phyloP scores from a whole-genome alignment of 64 coral and sea anemone genomes.

The Pachyseris speciosa region DNA sequence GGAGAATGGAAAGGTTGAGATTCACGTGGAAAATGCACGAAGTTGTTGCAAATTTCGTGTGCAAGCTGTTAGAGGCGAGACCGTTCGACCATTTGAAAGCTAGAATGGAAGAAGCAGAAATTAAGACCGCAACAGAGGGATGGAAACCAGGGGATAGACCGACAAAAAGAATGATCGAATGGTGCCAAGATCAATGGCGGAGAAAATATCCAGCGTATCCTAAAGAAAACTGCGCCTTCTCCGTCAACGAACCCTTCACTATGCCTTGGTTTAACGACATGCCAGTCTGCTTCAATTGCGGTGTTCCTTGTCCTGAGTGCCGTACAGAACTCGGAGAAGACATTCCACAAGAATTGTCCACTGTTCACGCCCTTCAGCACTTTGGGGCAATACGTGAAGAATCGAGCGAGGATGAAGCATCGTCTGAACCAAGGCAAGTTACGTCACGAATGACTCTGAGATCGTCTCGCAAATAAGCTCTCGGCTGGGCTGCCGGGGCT shows the following conservation, averaged over 20 bases:
- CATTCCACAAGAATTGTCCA: conserved; percentile 35
- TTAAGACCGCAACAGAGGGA: not conserved
- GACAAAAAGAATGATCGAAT: conserved; percentile 19
- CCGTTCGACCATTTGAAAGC: conserved; percentile 26
- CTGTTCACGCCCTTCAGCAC: not conserved
- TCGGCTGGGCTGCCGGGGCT: not conserved
- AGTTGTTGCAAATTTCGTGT: conserved; percentile 42
- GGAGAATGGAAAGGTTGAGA: not conserved
- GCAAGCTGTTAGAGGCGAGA: conserved; percentile 42
- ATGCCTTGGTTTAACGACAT: conserved; percentile 28
- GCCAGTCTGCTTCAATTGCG: conserved; percentile 50
- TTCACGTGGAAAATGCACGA: conserved; percentile 34
- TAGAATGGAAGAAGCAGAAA: not conserved
- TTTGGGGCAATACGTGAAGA: not conserved
- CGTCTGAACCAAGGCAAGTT: not conserved
- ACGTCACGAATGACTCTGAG: conserved; percentile 2
- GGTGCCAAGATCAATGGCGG: conserved; percentile 59
- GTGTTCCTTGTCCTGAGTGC: conserved; percentile 43
- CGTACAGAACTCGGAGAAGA: conserved; percentile 15
- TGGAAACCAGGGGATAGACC: conserved; percentile 31
- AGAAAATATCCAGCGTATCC: conserved; percentile 45
- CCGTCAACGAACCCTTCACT: not conserved
- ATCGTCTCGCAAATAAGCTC: not conserved
- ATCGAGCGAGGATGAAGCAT: not conserved
- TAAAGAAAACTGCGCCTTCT: not conserved